phyloP scores from a whole-genome alignment of 2,113 vertebrate species.

The Pyxicephalus adspersus region DNA sequence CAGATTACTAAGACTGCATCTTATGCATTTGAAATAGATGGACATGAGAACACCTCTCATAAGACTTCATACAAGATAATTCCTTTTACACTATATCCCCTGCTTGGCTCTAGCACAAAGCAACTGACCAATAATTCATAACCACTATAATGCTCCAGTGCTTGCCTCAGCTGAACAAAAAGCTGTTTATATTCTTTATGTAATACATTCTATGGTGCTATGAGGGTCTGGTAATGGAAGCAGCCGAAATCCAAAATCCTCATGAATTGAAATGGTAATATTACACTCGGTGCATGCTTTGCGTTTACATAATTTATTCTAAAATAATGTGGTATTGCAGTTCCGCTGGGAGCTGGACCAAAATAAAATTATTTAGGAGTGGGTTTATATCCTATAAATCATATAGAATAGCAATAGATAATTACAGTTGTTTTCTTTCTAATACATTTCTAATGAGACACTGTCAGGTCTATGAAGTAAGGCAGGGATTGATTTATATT shows the following conservation, averaged over 20 bases:
- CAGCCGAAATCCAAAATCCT: constrained; percentile 15
- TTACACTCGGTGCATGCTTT: constrained; percentile 19
- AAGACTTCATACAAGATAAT: constrained; percentile 42
- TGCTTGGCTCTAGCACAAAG: constrained; percentile 31
- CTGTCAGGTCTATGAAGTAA: not conserved
- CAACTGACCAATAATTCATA: constrained; percentile 56
- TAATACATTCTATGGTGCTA: constrained; percentile 38
- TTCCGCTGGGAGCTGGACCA: constrained; percentile 12
- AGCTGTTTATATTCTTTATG: constrained; percentile 56
- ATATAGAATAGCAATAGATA: constrained; percentile 14
- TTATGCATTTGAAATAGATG: constrained; percentile 33
- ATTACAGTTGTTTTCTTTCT: constrained; percentile 19
- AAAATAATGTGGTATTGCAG: constrained; percentile 36
- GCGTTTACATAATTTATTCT: constrained; percentile 53
- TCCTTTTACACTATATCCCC: constrained; percentile 33
- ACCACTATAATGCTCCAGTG: constrained; percentile 44
- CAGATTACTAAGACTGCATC: constrained; percentile 5
- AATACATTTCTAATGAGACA: constrained; percentile 34
- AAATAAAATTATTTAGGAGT: constrained; percentile 34
- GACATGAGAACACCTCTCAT: constrained; percentile 15
- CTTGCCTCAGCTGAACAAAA: constrained; percentile 45
- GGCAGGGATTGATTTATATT: constrained; percentile 9
- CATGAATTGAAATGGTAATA: constrained; percentile 41
- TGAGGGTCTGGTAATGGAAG: constrained; percentile 41
- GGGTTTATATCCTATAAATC: constrained; percentile 37